Evolutionary conservation across 2,113 vertebrate species (phyloP).

Genomic region (Hippocampus mohnikei): DNA sequence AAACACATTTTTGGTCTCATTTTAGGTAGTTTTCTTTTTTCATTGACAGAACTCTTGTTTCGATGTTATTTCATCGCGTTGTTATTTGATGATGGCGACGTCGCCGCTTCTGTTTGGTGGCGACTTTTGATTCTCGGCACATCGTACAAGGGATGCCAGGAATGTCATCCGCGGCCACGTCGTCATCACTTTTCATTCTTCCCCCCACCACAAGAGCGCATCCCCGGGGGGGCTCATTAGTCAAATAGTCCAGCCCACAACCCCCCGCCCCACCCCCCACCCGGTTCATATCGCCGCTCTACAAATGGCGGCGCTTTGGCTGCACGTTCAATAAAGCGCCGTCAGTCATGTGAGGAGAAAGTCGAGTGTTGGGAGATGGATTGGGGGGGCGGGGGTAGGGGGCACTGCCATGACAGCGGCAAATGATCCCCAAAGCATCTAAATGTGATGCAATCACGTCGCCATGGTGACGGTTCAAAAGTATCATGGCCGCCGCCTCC

Average conservation of each 20-base stretch:
- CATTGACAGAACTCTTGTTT: no score
- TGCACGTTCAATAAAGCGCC: constrained; percentile 39
- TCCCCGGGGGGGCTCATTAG: constrained; percentile 68
- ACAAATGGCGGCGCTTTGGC: constrained; percentile 61
- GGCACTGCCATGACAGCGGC: background rate
- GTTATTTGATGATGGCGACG: no score
- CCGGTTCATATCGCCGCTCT: constrained; percentile 38
- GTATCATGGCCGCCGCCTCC: background rate
- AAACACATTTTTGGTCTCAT: no score
- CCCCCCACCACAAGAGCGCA: constrained; percentile 31
- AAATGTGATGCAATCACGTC: constrained; percentile 6
- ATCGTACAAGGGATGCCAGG: constrained; percentile 9
- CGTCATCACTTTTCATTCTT: constrained; percentile 51
- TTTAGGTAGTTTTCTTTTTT: no score
- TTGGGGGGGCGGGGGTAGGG: background rate
- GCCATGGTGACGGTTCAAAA: background rate
- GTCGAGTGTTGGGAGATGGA: background rate
- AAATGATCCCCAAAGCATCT: background rate
- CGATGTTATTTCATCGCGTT: no score
- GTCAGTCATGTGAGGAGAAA: background rate
- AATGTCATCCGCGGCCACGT: constrained; percentile 44
- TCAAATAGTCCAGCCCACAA: constrained; percentile 16
- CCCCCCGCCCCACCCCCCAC: background rate
- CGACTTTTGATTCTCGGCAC: background rate
- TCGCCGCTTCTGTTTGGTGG: background rate